Percentiles rank a stretch among this genome's conserved stretches.
Conservation (phyloP, 2,888 invertebrate species). For the Xestobium rufovillosum region DNA sequence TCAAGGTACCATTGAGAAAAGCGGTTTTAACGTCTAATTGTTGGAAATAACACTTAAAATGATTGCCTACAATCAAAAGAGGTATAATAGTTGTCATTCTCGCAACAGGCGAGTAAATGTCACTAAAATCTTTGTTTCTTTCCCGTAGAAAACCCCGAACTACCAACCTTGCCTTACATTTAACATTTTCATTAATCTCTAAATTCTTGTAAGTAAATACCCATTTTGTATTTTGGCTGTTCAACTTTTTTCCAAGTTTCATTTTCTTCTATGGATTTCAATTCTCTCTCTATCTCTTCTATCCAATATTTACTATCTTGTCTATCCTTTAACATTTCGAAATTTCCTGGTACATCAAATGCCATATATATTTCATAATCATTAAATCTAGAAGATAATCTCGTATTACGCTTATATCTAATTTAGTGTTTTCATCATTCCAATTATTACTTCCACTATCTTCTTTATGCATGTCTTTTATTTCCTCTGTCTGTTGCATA, state of each 20-base stretch:
- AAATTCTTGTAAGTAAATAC: conserved; percentile 12
- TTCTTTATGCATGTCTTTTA: too few species aligned
- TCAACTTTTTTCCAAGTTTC: conserved; percentile 13
- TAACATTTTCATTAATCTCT: too few species aligned
- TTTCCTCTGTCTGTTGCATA: conserved; percentile 9
- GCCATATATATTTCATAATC: conserved; percentile 16
- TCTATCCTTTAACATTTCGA: conserved; percentile 8
- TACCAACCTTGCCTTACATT: too few species aligned
- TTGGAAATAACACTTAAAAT: too few species aligned
- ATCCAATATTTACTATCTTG: conserved; percentile 12
- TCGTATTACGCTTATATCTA: conserved; percentile 7
- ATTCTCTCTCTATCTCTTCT: conserved; percentile 13
- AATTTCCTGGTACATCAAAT: conserved; percentile 15
- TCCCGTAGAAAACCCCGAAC: conserved; percentile 11
- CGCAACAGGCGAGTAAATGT: conserved; percentile 9
- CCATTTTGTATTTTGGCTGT: conserved; percentile 13
- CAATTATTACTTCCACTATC: too few species aligned
- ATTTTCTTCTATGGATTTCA: conserved; percentile 15
- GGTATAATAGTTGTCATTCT: conserved; percentile 9
- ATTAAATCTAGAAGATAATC: conserved; percentile 9
- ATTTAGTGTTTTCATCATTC: too few species aligned
- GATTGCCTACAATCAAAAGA: conserved; percentile 12
- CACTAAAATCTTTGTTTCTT: conserved; percentile 7
- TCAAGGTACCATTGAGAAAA: too few species aligned
- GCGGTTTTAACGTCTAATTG: too few species aligned